These are phyloP conservation scores for Picus viridis DNA, from an alignment of 2,797 vertebrate species.

Conservation along the genomic window DNA sequence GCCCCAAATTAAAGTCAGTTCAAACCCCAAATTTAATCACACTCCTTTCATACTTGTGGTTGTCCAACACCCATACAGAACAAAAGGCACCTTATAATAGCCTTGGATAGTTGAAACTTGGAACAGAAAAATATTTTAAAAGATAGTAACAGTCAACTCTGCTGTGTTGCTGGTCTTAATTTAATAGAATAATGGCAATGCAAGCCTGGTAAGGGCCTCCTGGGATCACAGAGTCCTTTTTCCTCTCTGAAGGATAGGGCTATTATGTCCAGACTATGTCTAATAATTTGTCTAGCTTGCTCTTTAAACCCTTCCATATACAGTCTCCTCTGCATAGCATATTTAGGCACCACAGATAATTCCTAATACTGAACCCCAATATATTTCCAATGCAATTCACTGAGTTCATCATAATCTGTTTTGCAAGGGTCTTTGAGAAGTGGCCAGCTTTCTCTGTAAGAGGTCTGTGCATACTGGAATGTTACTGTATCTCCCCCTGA, in stretches of 20 bases:
- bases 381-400: neutral
- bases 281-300: neutral
- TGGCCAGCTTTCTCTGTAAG: neutral
- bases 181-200: conserved; percentile 27
- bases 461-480: neutral
- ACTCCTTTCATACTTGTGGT: neutral
- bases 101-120: neutral
- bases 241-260: neutral
- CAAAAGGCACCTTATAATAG: neutral
- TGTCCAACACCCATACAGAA: neutral
- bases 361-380: neutral
- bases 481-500: neutral
- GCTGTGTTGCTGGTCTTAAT: neutral
- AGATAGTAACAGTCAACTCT: conserved; percentile 5
- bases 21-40: neutral
- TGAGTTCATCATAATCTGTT: neutral
- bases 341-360: neutral
- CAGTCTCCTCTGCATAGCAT: neutral
- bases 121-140: neutral
- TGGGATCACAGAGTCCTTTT: neutral
- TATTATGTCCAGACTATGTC: neutral
- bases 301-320: neutral
- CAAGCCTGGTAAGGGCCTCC: neutral
- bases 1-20: neutral
- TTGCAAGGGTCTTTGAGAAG: neutral